A percentile compares a stretch with the other conserved stretches of the same genome.
phyloP scores from a whole-genome alignment of 2,797 vertebrate genomes.

The Poecile montanus region DNA sequence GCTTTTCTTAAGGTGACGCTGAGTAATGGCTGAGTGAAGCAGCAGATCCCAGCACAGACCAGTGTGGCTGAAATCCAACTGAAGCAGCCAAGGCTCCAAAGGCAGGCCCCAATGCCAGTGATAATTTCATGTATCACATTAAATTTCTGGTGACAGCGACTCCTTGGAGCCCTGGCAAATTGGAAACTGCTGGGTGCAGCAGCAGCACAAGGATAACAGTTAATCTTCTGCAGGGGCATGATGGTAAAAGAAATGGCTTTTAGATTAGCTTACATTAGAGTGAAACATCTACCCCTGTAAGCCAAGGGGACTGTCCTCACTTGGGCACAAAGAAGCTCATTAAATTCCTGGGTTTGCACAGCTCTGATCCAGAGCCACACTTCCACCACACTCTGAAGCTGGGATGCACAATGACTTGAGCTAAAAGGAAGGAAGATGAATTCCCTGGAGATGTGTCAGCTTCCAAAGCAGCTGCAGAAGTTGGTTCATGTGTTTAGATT shows the following conservation, averaged over 20 bases:
- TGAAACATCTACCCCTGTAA: constrained; percentile 52
- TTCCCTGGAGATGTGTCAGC: neutral
- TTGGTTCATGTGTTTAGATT: neutral
- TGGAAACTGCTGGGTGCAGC: constrained; percentile 51
- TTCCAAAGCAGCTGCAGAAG: neutral
- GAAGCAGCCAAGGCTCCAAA: neutral
- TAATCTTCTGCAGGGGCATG: constrained; percentile 1
- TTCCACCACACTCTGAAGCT: neutral
- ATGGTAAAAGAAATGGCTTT: constrained; percentile 55
- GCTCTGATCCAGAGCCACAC: neutral
- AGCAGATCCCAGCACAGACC: neutral
- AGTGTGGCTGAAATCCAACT: neutral
- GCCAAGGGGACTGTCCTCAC: constrained; percentile 20
- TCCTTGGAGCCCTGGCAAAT: constrained; percentile 45
- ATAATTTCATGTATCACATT: constrained; percentile 15
- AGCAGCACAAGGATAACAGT: neutral
- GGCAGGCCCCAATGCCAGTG: neutral
- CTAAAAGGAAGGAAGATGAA: neutral
- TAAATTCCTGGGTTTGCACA: neutral
- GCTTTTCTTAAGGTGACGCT: constrained; percentile 4
- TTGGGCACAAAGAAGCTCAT: neutral
- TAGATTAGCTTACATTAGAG: constrained; percentile 59
- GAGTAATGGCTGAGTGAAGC: neutral
- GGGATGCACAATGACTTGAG: neutral
- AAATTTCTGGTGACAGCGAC: constrained; percentile 15